These are phyloP conservation scores for Leptinotarsa haldemani DNA, from an alignment of 2,888 invertebrate genomes.

Conservation along the genomic window DNA sequence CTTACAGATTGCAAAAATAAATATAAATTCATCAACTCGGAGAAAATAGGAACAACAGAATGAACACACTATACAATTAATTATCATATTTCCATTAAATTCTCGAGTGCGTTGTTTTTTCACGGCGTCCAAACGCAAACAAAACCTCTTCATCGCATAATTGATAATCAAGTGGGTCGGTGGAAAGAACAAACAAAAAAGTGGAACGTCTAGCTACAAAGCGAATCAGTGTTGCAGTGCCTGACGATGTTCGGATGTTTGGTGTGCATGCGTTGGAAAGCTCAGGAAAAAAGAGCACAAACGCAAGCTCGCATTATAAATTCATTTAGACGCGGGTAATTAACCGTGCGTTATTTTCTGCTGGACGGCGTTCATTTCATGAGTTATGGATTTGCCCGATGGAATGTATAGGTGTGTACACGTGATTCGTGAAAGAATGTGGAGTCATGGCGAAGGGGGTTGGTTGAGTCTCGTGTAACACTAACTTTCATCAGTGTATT, in stretches of 20 bases:
- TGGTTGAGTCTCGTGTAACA: not conserved
- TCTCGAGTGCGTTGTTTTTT: not conserved
- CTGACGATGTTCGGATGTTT: conserved; percentile 19
- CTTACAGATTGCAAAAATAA: too few species aligned
- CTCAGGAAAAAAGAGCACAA: conserved; percentile 11
- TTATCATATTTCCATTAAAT: conserved; percentile 3
- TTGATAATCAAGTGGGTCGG: conserved; percentile 17
- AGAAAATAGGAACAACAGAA: not conserved
- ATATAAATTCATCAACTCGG: not conserved
- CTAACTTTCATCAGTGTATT: too few species aligned
- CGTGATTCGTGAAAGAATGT: conserved; percentile 6
- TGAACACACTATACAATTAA: not conserved
- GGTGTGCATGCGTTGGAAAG: conserved; percentile 17
- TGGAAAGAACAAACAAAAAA: conserved; percentile 13
- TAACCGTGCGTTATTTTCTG: conserved; percentile 6
- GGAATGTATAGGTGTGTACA: conserved; percentile 16
- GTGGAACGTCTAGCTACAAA: conserved; percentile 6
- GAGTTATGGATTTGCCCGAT: not conserved
- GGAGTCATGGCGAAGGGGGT: not conserved
- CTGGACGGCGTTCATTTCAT: conserved; percentile 3
- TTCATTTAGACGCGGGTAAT: conserved; percentile 12
- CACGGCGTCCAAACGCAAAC: conserved; percentile 18
- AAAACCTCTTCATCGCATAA: conserved; percentile 20
- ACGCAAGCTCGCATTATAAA: not conserved
- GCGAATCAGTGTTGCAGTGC: conserved; percentile 4